phyloP scores from a whole-genome alignment of 2,113 vertebrate species.

The Pterophyllum scalare region DNA sequence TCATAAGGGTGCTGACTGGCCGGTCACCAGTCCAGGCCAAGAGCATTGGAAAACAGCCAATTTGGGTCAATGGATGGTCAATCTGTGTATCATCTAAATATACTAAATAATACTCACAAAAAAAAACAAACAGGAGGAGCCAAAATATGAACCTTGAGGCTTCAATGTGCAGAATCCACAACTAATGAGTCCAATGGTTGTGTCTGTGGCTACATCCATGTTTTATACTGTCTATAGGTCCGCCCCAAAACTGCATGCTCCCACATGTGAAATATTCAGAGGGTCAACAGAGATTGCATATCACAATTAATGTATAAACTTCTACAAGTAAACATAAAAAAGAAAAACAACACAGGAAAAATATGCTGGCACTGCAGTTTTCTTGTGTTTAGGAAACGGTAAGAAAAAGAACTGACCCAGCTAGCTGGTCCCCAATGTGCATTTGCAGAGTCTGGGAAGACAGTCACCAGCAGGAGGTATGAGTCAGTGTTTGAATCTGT shows the following conservation, averaged over 20 bases:
- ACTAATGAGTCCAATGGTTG: too few relatives aligned
- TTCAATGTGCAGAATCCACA: background rate
- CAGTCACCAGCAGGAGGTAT: background rate
- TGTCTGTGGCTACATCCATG: too few relatives aligned
- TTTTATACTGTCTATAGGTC: background rate
- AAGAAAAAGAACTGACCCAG: background rate
- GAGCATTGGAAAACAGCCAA: background rate
- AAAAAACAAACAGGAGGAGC: background rate
- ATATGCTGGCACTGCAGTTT: background rate
- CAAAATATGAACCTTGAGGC: background rate
- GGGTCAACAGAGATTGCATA: background rate
- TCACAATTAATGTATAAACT: background rate
- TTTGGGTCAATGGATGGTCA: background rate
- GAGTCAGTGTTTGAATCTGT: slow-evolving; percentile 22
- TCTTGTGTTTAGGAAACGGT: background rate
- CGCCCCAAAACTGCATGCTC: background rate
- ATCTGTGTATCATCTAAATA: background rate
- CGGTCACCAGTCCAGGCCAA: fast-evolving
- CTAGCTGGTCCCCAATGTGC: background rate
- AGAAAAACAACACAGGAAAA: background rate
- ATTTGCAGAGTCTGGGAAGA: background rate
- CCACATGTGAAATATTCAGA: background rate
- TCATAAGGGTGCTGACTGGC: background rate
- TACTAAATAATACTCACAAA: background rate
- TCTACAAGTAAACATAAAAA: background rate